Evolutionary conservation across 2,797 vertebrate species (phyloP), one percentile per base, ranked within the genome.

Genomic region (Phrynocephalus forsythii): DNA sequence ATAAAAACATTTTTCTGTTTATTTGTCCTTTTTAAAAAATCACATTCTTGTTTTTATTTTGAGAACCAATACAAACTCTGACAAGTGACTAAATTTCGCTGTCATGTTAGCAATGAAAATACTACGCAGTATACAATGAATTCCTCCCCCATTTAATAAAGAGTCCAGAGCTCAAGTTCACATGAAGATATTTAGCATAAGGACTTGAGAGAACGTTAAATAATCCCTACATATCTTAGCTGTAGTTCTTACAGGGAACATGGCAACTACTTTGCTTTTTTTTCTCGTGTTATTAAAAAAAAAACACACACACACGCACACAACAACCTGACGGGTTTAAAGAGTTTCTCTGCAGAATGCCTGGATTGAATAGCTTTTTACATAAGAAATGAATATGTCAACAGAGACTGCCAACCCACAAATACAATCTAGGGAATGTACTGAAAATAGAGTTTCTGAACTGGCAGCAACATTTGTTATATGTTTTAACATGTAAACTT

Each of bases 181-280:
- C 11, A 86, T 71, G 79, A 71, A 79, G 22, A 71, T 80, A 18
- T 86, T 80, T 48, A 80, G 78, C 48, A 44, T 86, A 60, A 73
- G 30, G 16, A 80, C 1, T 7, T 72, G 10, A 20, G 50, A 63
- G 30, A 80, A 72, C 6, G 28, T 38, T 26, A 16, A 56, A 24
- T 26, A 69, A 38, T 71, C 56, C 66, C 48, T 38, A 69, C 7
- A 56, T 38, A n/a, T 30, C 11, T 26, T 30, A 33, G 22, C 48
- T 44, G 24, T 50, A 79, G 5, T 20, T 80, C 33, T 26, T 60
- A 26, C n/a, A 72, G 50, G 16, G 26, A 80, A 67, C 67, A 69
- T 15, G 16, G 10, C n/a, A 80, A 86, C 9, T 38, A 3, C 11
- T 52, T 60, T 72, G 24, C 67, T 86, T 13, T 13, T 13, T 86